Base-by-base conservation (phyloP, 1,140 invertebrate genomes). In the Drosophila eugracilis region DNA sequence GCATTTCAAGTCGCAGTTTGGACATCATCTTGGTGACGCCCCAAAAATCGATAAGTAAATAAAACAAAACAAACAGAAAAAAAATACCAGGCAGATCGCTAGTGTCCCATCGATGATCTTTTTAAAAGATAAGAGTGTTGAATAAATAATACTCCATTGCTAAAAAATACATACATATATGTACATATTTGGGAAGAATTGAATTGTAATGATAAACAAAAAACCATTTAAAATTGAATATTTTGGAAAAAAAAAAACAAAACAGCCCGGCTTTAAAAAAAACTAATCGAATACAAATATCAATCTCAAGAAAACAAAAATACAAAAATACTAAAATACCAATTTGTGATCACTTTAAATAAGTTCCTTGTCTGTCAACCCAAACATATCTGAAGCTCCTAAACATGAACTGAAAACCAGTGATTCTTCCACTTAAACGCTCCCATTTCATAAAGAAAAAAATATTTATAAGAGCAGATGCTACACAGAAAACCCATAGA, bases 1-100 rank as follows among this genome's bases (percentile, higher is more conserved):
- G 49, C 32, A 52, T 15, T 24, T 47, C 3, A 39, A 39, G 15
- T 42, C 60, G 57, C 39, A 75, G 72, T 54, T 59, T 62, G 77
- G 75, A 67, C 76, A 73, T 75, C 75, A 78, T 39, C 48, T 74
- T 75, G 67, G 47, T 58, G 75, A 78, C 75, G 75, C 75, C 75
- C 70, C 67, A 9, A 53, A 53, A 59, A 54, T 24, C 52, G 53
- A 60, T 26, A 66, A 24, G 34, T 39, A 63, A 63, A 63, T 63
- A 63, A 63, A 30, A 30, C 10, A 30, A 30, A 30, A 30, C 3
- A 5, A 60, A 44, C 34, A 57, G 34, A 60, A 44, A 34, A 14
- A 17, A 39, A 39, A 15, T 6, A 6, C n/a, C 53, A 22, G 26
- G 15, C 52, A 34, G 17, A 39, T 59, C 28, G n/a, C 26, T 28